Evolutionary conservation across 2,113 vertebrate species (phyloP).

Genomic region (Emydocephalus ijimae): DNA sequence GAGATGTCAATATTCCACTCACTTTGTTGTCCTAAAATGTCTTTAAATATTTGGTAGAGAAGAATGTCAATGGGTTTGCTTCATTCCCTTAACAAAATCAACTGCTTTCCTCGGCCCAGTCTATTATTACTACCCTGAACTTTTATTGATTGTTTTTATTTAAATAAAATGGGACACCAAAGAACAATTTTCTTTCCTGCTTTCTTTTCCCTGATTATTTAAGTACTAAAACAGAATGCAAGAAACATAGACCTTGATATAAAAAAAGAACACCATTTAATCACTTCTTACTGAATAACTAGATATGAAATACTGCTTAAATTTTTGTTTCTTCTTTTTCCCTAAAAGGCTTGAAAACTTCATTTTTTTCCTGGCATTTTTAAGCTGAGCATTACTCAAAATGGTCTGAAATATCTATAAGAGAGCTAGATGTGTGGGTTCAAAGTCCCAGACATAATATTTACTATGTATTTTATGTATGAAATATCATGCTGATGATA

Average conservation of each 20-base stretch:
- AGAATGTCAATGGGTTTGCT: background rate
- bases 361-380: background rate
- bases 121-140: background rate
- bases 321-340: background rate
- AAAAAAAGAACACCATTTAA: background rate
- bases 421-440: background rate
- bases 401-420: background rate
- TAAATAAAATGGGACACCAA: background rate
- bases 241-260: background rate
- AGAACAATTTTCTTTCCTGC: background rate
- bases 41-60: background rate
- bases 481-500: background rate
- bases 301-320: background rate
- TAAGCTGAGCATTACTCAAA: background rate
- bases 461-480: background rate
- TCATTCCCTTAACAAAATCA: background rate
- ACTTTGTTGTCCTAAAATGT: background rate
- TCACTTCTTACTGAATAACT: background rate
- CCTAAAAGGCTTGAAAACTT: background rate
- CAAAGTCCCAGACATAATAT: background rate
- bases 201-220: background rate
- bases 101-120: background rate
- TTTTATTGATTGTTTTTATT: background rate
- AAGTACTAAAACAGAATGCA: background rate
- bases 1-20: background rate